Evolutionary conservation across 2,888 invertebrate genomes (phyloP), one percentile per base, ranked within the genome.

Genomic region (Plebejus melissa): DNA sequence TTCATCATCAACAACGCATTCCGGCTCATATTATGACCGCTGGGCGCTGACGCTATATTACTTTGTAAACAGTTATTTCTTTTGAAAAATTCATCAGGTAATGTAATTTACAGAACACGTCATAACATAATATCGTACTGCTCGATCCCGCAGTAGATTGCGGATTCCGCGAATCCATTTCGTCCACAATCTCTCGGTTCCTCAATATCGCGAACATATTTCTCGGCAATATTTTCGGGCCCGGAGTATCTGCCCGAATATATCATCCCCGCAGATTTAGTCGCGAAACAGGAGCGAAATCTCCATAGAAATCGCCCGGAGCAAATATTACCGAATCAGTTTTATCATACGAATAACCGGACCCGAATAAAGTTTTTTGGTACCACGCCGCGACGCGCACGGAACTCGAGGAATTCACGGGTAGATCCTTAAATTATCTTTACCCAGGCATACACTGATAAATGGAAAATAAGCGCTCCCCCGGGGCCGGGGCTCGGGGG

Each of bases 261-360:
- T 89, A 89, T 93, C 91, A 92, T 86, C 80, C 84, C 85, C 86
- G 87, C 89, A 90, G 93, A 92, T 91, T 92, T 87, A 86, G 84
- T 87, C 88, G 85, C 88, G 85, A 89, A 91, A 90, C 91, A 91
- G 89, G 90, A 87, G 83, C 88, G 85, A 87, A 91, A 93, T 93
- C 91, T 91, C 90, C 93, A 93, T 93, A 91, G 91, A 86, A 93
- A 93, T 93, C 82, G 93, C 89, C 85, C 86, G 87, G 88, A 86
- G 87, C 89, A 90, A 90, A 92, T 92, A 91, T 89, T 88, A 87
- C 82, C 86, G 88, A 87, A 88, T 86, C 88, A 85, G 86, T 90
- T 91, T 93, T 93, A 93, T 86, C 93, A 92, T 92, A 91, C 88
- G 88, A 93, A 93, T 91, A 85, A 90, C 88, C 83, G 90, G 88